Percentiles rank a stretch among this genome's conserved stretches.
Conservation (phyloP, 2,113 vertebrate species). For the Willisornis vidua region DNA sequence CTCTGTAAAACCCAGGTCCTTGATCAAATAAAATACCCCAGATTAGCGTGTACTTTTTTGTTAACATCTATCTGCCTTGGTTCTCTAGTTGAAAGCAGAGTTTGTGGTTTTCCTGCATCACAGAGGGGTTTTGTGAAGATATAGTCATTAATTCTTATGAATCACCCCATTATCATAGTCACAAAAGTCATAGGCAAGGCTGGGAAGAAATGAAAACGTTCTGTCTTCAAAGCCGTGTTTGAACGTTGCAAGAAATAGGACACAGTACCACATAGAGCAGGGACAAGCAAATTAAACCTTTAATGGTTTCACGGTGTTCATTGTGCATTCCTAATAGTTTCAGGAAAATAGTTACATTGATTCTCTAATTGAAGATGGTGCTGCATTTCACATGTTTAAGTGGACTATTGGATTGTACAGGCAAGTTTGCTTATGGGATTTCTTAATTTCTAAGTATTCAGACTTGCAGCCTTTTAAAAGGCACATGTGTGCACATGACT, state of each 20-base stretch:
- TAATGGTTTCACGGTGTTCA: not conserved
- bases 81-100: constrained; percentile 1
- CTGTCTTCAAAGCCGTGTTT: not conserved
- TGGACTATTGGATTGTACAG: not conserved
- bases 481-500: rapidly evolving
- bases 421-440: not conserved
- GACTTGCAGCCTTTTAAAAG: not conserved
- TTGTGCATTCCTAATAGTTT: not conserved
- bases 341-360: not conserved
- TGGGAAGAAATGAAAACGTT: not conserved
- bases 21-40: not conserved
- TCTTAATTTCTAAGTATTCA: not conserved
- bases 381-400: not conserved
- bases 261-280: not conserved
- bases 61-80: not conserved
- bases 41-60: not conserved
- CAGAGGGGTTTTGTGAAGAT: not conserved
- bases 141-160: not conserved
- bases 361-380: not conserved
- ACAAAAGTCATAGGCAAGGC: not conserved
- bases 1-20: not conserved
- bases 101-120: not conserved
- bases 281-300: not conserved
- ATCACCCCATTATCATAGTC: not conserved
- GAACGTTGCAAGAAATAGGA: not conserved